phyloP scores from a whole-genome alignment of 2,888 invertebrate species.

The Pollenia angustigena region DNA sequence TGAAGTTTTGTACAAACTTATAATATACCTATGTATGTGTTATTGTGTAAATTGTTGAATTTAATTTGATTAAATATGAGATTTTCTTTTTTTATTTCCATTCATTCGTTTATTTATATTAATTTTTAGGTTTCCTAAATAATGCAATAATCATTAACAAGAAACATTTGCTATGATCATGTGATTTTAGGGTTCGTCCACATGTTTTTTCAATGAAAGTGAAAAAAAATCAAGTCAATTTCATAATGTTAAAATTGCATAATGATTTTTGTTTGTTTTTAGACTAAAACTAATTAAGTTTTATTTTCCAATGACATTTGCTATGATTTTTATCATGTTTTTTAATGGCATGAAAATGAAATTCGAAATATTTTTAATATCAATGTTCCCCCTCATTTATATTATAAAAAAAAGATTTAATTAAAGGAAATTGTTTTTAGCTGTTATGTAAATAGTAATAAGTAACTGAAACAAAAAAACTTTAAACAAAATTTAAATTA shows the following conservation, averaged over 20 bases:
- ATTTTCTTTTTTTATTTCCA: conserved; percentile 41
- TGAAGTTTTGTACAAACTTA: conserved; percentile 1
- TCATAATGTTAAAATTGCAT: conserved; percentile 45
- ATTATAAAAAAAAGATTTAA: too few species aligned
- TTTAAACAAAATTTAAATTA: too few species aligned
- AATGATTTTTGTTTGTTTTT: conserved; percentile 11
- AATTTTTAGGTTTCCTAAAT: conserved; percentile 49
- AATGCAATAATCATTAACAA: conserved; percentile 57
- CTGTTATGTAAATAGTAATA: too few species aligned
- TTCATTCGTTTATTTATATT: conserved; percentile 43
- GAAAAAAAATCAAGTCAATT: conserved; percentile 52
- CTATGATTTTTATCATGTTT: background rate
- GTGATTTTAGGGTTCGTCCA: conserved; percentile 52
- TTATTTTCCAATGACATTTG: background rate
- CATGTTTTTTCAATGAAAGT: conserved; percentile 51
- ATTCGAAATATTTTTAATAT: background rate
- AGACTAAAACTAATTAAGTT: background rate
- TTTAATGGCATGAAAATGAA: background rate
- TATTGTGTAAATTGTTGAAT: conserved; percentile 38
- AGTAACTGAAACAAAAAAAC: too few species aligned
- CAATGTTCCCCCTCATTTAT: background rate
- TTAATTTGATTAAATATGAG: conserved; percentile 66
- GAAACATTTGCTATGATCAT: background rate
- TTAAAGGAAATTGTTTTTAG: too few species aligned
- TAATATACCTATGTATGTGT: background rate